Evolutionary conservation across 2,797 vertebrate species (phyloP), one percentile per base, ranked within the genome.

Genomic region (Melanotaenia parkinsoni): DNA sequence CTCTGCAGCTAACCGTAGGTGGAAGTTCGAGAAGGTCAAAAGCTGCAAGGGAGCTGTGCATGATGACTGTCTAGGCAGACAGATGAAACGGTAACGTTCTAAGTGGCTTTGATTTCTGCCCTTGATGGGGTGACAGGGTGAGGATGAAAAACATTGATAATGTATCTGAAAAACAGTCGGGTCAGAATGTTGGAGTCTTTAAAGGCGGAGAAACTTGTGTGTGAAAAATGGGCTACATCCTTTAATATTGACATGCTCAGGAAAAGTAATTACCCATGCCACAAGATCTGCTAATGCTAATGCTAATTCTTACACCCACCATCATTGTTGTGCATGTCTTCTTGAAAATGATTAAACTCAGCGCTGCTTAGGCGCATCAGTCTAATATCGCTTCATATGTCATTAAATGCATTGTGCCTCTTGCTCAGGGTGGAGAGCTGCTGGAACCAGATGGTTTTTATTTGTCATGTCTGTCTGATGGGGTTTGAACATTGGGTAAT

Each of bases 401-500:
- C 94, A 93, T 94, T 91, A 95, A 94, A 92, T 93, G 93, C 87
- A 90, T 92, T 94, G 92, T 95, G 90, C 93, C 94, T 68, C 43
- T 77, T 84, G 91, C 74, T 76, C 72, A 85, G 90, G 88, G 47
- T 78, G 76, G 86, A 83, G 89, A 92, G 92, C 93, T 72, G 91
- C 60, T 88, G 75, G 86, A 95, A 91, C 92, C 97, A 96, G 96
- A 96, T 96, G 96, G 94, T 94, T 96, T 93, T 91, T 93, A 95
- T 96, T 97, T 96, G 95, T 96, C 83, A 85, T 95, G 93, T 92
- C 93, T 92, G 93, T 96, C 94, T 95, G 95, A 95, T 93, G 94
- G 38, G 86, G 86, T 91, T 86, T 92, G 93, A 93, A 92, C 83
- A 89, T 92, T 95, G 94, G 93, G 93, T 57, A 92, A 94, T 91